Evolutionary conservation across 35 echinoderm and acorn worm species (phyloP), one percentile per base, ranked within the genome.

Genomic region (Apostichopus californicus): DNA sequence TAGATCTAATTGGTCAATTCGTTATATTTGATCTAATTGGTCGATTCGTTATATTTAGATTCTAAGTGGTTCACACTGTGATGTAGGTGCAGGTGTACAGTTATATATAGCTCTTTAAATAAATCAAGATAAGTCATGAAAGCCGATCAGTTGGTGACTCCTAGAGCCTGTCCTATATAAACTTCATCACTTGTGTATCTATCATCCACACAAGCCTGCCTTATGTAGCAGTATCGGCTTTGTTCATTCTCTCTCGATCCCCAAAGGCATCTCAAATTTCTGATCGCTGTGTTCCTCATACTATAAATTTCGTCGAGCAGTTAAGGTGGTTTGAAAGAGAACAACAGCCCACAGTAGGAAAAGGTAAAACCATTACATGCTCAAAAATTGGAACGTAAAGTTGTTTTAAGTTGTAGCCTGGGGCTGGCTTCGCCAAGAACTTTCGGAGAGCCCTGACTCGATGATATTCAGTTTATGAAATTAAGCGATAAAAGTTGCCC

Each of bases 391-490:
- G 26, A 81, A 81, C 78, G 52, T 81, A 78, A 78, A 28, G 28
- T 54, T 81, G 78, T 81, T 81, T 81, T 34, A 81, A 46, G 9
- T 14, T 54, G 22, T 54, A 3, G 78, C 28, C 26, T 17, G 26
- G 11, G 78, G 52, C 28, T 24, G 5, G 52, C 26, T 81, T 28
- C 4, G 6, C 11, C 58, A 60, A 60, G 58, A 60, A 12, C 58
- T 60, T 60, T 9, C 58, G 6, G 58, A 60, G 58, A 60, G 58
- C 6, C 58, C 58, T 4, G 71, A 68, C 64, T 68, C 11, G 15
- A 75, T 20, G 81, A 55, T 58, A 85, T 85, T 85, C 55, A 85
- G 81, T 85, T 85, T n/a, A 85, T 59, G 81, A 85, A 83, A 58
- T 85, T 85, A 85, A 85, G 78, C 57, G 15, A 17, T 85, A 20